These are phyloP conservation scores for Neuroterus valhalla DNA, from an alignment of 1,140 invertebrate genomes.

Conservation along the genomic window DNA sequence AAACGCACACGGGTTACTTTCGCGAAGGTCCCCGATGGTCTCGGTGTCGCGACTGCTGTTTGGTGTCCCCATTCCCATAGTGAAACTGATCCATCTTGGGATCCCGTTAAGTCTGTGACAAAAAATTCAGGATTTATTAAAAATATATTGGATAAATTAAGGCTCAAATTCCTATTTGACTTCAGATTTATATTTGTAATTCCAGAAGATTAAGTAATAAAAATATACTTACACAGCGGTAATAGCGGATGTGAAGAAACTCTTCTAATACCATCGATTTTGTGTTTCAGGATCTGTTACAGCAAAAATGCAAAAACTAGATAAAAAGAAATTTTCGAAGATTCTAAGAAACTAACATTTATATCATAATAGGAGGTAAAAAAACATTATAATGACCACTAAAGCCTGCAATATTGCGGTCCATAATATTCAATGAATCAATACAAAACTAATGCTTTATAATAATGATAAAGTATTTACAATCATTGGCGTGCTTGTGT, in stretches of 20 bases:
- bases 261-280: constrained; percentile 94
- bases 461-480: background rate
- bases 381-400: constrained; percentile 23
- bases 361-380: constrained; percentile 30
- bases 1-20: constrained; percentile 97
- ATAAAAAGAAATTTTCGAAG: constrained; percentile 4
- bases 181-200: too few species aligned
- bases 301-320: constrained; percentile 47
- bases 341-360: constrained; percentile 38
- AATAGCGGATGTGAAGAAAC: constrained; percentile 96
- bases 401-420: constrained; percentile 25
- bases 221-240: constrained; percentile 89
- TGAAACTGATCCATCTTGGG: constrained; percentile 97
- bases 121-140: constrained; percentile 37
- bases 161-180: too few species aligned
- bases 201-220: background rate
- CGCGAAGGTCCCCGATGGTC: constrained; percentile 92
- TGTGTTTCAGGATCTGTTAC: constrained; percentile 87
- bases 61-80: constrained; percentile 99
- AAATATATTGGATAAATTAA: constrained; percentile 16
- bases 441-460: background rate
- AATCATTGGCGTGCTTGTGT: background rate
- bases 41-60: constrained; percentile 90
- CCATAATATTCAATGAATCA: background rate
- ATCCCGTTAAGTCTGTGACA: constrained; percentile 91